Evolutionary conservation across 2,888 invertebrate genomes (phyloP).

Genomic region (Platypus cylindrus): DNA sequence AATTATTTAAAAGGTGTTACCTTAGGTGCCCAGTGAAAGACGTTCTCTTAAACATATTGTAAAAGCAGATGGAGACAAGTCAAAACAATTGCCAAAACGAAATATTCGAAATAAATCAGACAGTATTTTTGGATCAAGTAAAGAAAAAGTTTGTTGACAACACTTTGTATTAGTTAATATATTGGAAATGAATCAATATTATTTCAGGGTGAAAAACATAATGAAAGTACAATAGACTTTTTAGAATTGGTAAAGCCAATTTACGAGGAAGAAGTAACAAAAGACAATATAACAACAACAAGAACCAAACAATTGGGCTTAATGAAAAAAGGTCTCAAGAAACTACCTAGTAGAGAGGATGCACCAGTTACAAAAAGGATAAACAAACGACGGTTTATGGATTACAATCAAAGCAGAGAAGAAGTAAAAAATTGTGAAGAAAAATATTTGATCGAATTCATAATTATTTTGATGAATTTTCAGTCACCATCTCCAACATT

Average conservation of each 20-base stretch:
- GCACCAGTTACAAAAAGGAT: conserved; percentile 11
- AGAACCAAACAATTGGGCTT: conserved; percentile 13
- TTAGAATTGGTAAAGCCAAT: conserved; percentile 29
- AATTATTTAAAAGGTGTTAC: too few species aligned
- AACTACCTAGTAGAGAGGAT: conserved; percentile 1
- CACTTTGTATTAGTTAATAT: too few species aligned
- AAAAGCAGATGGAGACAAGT: too few species aligned
- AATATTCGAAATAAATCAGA: too few species aligned
- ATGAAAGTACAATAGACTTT: conserved; percentile 21
- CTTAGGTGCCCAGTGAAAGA: too few species aligned
- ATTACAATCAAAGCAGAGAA: conserved; percentile 20
- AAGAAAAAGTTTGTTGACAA: too few species aligned
- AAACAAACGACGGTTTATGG: conserved; percentile 19
- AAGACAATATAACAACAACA: conserved; percentile 3
- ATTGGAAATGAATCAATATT: too few species aligned
- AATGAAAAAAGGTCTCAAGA: conserved; percentile 14
- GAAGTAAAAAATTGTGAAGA: conserved; percentile 22
- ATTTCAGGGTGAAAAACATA: too few species aligned
- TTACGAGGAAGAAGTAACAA: conserved; percentile 23
- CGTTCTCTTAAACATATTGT: too few species aligned
- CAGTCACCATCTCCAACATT: conserved; percentile 29
- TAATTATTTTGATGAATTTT: conserved; percentile 17
- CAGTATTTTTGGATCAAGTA: too few species aligned
- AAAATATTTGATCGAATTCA: background rate
- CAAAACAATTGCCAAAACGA: too few species aligned